phyloP scores from a whole-genome alignment of 2,113 vertebrate species.

The Eudyptes chrysolophus region DNA sequence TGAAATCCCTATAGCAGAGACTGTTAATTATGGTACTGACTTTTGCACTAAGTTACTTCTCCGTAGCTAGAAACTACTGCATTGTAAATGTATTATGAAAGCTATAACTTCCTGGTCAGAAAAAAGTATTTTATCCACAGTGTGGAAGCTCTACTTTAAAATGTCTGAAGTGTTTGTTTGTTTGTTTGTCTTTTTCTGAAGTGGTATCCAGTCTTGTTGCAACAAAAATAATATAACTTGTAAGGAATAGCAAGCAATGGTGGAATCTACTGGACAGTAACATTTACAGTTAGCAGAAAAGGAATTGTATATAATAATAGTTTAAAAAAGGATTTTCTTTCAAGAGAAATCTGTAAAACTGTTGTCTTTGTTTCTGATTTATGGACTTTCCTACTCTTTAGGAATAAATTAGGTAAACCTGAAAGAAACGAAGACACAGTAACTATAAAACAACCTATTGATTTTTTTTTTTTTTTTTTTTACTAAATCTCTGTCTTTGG shows the following conservation, averaged over 20 bases:
- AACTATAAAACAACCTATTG: conserved; percentile 29
- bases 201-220: background rate
- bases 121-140: background rate
- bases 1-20: background rate
- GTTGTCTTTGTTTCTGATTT: background rate
- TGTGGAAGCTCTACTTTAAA: background rate
- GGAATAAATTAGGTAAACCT: conserved; percentile 15
- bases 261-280: background rate
- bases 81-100: background rate
- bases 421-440: background rate
- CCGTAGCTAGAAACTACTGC: background rate
- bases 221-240: background rate
- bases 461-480: conserved; percentile 16
- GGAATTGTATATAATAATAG: background rate
- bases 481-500: background rate
- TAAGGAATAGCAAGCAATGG: background rate
- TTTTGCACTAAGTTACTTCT: background rate
- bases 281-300: background rate
- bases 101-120: background rate
- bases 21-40: too few relatives aligned
- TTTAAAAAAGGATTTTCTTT: background rate
- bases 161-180: background rate
- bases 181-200: background rate
- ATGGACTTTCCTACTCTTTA: background rate
- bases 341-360: background rate